These are phyloP conservation scores for Furcifer pardalis DNA, from an alignment of 2,797 vertebrate genomes.

Conservation along the genomic window DNA sequence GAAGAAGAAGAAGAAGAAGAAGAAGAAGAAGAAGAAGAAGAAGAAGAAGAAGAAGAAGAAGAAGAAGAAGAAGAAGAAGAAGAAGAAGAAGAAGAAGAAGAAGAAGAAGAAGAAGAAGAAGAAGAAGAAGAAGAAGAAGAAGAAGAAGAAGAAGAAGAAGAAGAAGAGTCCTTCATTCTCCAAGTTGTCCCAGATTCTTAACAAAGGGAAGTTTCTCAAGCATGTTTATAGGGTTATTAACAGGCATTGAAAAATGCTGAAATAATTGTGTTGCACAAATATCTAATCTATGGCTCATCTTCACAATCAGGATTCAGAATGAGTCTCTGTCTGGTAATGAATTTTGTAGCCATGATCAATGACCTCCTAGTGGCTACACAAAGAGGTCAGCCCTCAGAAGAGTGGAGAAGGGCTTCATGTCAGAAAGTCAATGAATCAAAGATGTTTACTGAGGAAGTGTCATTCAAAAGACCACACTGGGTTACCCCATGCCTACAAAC, in stretches of 20 bases:
- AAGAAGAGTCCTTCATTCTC: background rate
- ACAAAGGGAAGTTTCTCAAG: background rate
- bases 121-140: no score
- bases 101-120: no score
- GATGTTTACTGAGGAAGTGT: background rate
- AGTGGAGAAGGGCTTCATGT: background rate
- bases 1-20: no score
- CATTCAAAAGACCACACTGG: background rate
- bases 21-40: no score
- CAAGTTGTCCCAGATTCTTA: background rate
- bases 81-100: no score
- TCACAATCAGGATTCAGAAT: background rate
- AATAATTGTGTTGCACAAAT: background rate
- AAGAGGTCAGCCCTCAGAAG: background rate
- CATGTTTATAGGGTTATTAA: background rate
- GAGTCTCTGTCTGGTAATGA: background rate
- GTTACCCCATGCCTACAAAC: constrained; percentile 3
- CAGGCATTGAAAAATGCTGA: background rate
- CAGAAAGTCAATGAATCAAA: constrained; percentile 15
- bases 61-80: no score
- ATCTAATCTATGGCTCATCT: background rate
- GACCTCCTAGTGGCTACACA: background rate
- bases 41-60: no score
- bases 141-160: no score
- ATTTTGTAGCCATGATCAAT: constrained; percentile 13